A percentile compares a stretch with the other conserved stretches of the same genome.
Conservation (phyloP, 2,797 vertebrate species). For the Sparidentex hasta region DNA sequence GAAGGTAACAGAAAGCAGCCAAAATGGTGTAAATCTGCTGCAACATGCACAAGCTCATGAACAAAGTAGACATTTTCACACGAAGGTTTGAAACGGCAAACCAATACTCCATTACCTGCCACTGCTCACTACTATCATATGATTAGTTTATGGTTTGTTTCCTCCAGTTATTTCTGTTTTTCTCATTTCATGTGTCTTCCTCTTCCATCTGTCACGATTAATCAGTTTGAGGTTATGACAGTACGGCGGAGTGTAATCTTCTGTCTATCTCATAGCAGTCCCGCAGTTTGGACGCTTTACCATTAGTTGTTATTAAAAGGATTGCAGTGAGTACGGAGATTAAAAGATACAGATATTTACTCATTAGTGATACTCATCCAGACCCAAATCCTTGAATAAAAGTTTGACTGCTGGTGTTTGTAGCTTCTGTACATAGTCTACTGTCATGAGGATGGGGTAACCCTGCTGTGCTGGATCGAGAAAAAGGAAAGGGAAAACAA, state of each 20-base stretch:
- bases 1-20: neutral
- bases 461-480: constrained; percentile 17
- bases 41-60: neutral
- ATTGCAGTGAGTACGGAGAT: neutral
- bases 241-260: neutral
- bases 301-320: neutral
- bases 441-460: constrained; percentile 2
- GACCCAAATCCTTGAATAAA: constrained; percentile 9
- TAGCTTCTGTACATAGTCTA: neutral
- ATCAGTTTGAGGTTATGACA: neutral
- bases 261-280: neutral
- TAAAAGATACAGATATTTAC: neutral
- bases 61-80: neutral
- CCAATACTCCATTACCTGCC: neutral
- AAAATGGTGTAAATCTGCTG: constrained; percentile 12
- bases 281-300: neutral
- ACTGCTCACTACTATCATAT: neutral
- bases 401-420: constrained; percentile 2
- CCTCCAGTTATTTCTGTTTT: neutral
- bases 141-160: constrained; percentile 2
- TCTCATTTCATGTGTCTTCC: neutral
- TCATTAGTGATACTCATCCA: neutral
- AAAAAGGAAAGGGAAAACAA: neutral
- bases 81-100: neutral
- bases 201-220: neutral